Evolutionary conservation across 1,140 invertebrate species (phyloP), one percentile per base, ranked within the genome.

Genomic region (Cephus cinctus): DNA sequence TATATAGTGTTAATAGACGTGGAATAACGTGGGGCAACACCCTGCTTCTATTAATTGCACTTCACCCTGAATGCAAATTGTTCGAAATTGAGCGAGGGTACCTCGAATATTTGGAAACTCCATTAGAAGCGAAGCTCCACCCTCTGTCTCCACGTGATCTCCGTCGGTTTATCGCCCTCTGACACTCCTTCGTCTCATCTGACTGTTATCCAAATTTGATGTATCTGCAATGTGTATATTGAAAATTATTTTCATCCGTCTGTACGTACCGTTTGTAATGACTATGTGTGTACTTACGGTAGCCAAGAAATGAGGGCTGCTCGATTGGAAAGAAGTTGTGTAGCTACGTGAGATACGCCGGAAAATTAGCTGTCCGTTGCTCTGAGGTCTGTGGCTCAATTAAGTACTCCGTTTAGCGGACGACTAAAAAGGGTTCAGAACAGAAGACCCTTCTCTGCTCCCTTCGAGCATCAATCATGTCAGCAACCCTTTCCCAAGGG

Each of bases 1-100:
- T 74, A 73, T 75, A 75, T 73, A 75, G 71, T 69, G 71, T 75
- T 76, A 74, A 76, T 76, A 76, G 73, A 66, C 63, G 63, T 63
- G 70, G 71, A 73, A 72, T 73, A 69, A 71, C 54, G 59, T 57
- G 64, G 60, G 57, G 71, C 70, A 73, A 74, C 70, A 74, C 64
- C 70, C 68, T 71, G 71, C 71, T 74, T 67, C 71, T 74, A 75
- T 76, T 75, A 76, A 76, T 76, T 76, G 73, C 71, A 72, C 71
- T 75, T 74, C 68, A 72, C 71, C 73, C 70, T 74, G 73, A 75
- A 76, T 75, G 74, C 71, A 76, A 76, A 76, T 76, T 75, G 73
- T 75, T 75, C 67, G 67, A 75, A 75, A 76, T 75, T 75, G 71
- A 73, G 73, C 69, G 71, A 74, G 73, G 67, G 71, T 73, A 73